Conservation (phyloP, 1,140 invertebrate species). For the Augochlora pura region DNA sequence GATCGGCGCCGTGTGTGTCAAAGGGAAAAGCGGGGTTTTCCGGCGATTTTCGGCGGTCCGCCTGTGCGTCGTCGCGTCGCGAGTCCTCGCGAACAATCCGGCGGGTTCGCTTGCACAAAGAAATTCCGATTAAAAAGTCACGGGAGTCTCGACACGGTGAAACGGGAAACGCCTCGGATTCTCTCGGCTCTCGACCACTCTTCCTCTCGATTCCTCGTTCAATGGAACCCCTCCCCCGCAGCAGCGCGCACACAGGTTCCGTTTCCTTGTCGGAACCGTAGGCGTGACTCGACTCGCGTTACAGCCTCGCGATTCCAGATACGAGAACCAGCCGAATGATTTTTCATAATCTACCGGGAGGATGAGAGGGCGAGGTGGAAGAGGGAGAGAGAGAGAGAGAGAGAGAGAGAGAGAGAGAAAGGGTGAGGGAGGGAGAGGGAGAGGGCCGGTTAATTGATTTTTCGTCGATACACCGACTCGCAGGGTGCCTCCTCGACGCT, state of each 20-base stretch:
- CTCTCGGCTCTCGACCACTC: neutral
- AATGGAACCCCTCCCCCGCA: neutral
- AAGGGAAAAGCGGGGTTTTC: conserved; percentile 38
- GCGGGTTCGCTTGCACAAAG: conserved; percentile 57
- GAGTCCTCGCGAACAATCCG: conserved; percentile 34
- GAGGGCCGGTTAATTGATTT: conserved; percentile 18
- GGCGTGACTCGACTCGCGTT: conserved; percentile 31
- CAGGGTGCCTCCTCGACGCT: neutral
- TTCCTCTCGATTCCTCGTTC: neutral
- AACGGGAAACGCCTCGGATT: conserved; percentile 54
- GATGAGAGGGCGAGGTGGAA: too few species aligned
- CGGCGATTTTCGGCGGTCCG: conserved; percentile 24
- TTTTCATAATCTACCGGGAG: conserved; percentile 23
- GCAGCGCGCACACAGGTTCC: too few species aligned
- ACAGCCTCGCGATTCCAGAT: neutral
- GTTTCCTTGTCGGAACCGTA: conserved; percentile 8
- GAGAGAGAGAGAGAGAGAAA: too few species aligned
- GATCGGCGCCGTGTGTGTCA: conserved; percentile 15
- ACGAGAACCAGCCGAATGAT: conserved; percentile 6
- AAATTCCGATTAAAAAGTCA: conserved; percentile 66
- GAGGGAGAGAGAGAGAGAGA: too few species aligned
- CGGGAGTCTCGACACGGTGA: conserved; percentile 41
- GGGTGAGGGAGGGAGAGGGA: too few species aligned
- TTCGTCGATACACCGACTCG: conserved; percentile 11
- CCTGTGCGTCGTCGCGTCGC: neutral